A percentile compares a stretch with the other conserved stretches of the same genome.
phyloP scores from a whole-genome alignment of 2,888 invertebrate species.

The Spicauda simplicius region DNA sequence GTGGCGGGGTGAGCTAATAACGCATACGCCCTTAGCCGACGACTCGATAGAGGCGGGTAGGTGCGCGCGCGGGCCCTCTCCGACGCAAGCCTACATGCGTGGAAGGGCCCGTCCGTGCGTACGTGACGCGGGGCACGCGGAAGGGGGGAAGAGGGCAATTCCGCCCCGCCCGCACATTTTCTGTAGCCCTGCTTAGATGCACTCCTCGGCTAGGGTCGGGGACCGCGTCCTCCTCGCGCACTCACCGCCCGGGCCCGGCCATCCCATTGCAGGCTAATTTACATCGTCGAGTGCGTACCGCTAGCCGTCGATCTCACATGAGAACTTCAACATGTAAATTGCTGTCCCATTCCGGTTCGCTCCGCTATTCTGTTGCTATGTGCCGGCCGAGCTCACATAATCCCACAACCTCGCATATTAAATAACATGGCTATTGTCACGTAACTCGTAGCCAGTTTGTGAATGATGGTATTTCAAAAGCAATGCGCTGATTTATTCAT shows the following conservation, averaged over 20 bases:
- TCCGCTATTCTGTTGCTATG: conserved; percentile 70
- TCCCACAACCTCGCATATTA: conserved; percentile 53
- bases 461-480: neutral
- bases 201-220: conserved; percentile 63
- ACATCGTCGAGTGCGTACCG: conserved; percentile 29
- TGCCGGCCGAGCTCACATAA: conserved; percentile 48
- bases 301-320: conserved; percentile 28
- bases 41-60: conserved; percentile 65
- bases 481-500: neutral
- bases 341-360: conserved; percentile 68
- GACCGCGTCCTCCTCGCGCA: conserved; percentile 56
- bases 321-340: conserved; percentile 46
- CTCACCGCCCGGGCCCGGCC: conserved; percentile 39
- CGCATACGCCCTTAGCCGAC: conserved; percentile 72
- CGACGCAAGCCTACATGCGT: conserved; percentile 57
- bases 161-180: conserved; percentile 66
- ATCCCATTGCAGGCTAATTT: conserved; percentile 28
- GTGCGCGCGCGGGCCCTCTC: conserved; percentile 69
- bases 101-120: conserved; percentile 69
- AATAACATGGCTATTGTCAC: conserved; percentile 60
- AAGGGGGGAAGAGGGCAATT: conserved; percentile 54
- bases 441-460: conserved; percentile 45
- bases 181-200: conserved; percentile 60
- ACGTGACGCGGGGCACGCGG: conserved; percentile 69
- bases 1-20: conserved; percentile 66